Evolutionary conservation across 2,888 invertebrate genomes (phyloP), one percentile per base, ranked within the genome.

Genomic region (Bombyx huttoni): DNA sequence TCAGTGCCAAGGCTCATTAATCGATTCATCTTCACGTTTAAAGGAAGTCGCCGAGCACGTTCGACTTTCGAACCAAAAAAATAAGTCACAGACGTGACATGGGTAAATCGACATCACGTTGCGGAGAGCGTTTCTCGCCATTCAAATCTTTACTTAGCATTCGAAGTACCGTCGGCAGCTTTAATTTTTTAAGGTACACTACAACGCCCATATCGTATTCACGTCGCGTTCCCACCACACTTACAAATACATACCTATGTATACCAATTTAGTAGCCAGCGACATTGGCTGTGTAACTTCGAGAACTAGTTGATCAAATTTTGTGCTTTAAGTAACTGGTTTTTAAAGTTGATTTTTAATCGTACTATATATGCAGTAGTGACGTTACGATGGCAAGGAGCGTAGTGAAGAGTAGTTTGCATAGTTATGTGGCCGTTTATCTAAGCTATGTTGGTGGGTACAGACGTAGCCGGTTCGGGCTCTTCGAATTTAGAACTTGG

Each of bases 401-500:
- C 46, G 53, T 58, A 59, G 53, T 55, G 65, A 69, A 72, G 73
- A 78, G 78, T 79, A 81, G 81, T 83, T 84, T 84, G 80, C 80
- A 84, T 84, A 82, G 81, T 74, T 81, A 84, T 81, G 79, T 82
- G 73, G 67, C 64, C 76, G 78, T 82, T 82, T 83, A 83, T 82
- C 82, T 81, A 78, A 82, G 80, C 74, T 78, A 75, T 78, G 79
- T 81, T 74, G 74, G 75, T 69, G 57, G 67, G 72, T 71, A 70
- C 70, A 72, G 72, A 64, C 70, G 68, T 62, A 60, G 59, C 55
- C 59, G 63, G 66, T 67, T 67, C 69, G 65, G 67, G 69, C 70
- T 63, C 63, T 70, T 73, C 71, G 70, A 63, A 67, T 65, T 70
- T 69, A 62, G 52, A 62, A 60, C 66, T 67, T 68, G 68, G 69